phyloP scores from a whole-genome alignment of 2,113 vertebrate species.

The Crypturellus undulatus region DNA sequence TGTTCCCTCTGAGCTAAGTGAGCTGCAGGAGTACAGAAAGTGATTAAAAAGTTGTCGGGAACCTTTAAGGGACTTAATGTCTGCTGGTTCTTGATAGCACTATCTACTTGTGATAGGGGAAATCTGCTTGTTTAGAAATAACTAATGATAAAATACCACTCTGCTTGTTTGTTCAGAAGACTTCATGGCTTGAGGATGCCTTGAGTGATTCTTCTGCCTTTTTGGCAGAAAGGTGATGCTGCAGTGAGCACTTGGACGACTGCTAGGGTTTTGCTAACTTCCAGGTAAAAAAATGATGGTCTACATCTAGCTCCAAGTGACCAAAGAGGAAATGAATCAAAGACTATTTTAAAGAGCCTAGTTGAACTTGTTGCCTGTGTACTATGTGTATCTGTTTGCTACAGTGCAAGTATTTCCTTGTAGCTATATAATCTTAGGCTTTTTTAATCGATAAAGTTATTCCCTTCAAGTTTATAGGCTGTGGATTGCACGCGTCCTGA shows the following conservation, averaged over 20 bases:
- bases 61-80: background rate
- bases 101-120: background rate
- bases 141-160: background rate
- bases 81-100: background rate
- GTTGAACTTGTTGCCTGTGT: background rate
- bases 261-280: background rate
- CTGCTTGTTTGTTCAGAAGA: background rate
- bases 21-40: background rate
- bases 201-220: background rate
- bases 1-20: background rate
- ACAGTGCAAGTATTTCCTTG: background rate
- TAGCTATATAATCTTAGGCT: background rate
- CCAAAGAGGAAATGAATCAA: background rate
- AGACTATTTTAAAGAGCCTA: background rate
- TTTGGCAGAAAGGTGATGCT: background rate
- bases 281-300: background rate
- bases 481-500: background rate
- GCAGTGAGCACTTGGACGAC: background rate
- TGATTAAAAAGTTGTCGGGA: background rate
- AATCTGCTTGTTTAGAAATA: slow-evolving; percentile 19
- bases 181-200: background rate
- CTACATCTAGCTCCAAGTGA: background rate
- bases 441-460: background rate
- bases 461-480: background rate
- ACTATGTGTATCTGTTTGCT: background rate